Percentiles rank a stretch among this genome's conserved stretches.
Evolutionary conservation across 64 coral and sea anemone genomes (phyloP).

Genomic region (Pocillopora damicornis): DNA sequence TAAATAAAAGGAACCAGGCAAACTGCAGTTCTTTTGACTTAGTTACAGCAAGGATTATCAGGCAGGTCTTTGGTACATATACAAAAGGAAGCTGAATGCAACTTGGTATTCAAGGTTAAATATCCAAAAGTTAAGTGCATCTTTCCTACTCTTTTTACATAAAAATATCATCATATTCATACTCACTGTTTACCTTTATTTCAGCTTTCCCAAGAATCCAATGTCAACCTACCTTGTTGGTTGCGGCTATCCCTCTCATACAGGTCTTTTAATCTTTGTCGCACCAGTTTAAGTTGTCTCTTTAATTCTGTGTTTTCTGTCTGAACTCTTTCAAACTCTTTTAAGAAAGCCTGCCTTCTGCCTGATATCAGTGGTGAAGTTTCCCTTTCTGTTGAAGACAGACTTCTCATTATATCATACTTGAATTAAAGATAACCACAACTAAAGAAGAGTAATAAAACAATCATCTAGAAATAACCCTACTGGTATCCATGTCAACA

Average conservation of each 20-base stretch:
- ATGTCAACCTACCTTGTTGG: background rate
- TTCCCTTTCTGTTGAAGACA: background rate
- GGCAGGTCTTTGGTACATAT: background rate
- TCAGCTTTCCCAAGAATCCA: background rate
- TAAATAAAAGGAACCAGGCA: background rate
- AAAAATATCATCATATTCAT: background rate
- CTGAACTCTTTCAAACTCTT: slow-evolving; percentile 17
- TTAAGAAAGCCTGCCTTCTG: slow-evolving; percentile 13
- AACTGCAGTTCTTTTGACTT: background rate
- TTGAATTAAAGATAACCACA: too few species aligned
- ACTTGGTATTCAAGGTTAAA: too few species aligned
- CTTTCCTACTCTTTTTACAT: too few species aligned
- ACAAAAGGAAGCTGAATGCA: background rate
- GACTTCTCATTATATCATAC: too few species aligned
- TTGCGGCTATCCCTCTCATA: slow-evolving; percentile 22
- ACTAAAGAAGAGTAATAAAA: too few species aligned
- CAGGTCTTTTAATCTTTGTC: slow-evolving; percentile 43
- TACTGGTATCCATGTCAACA: too few species aligned
- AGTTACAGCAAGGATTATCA: too few species aligned
- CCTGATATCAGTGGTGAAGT: background rate
- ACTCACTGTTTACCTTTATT: background rate
- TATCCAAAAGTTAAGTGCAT: too few species aligned
- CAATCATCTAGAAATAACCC: too few species aligned
- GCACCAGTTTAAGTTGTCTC: slow-evolving; percentile 30
- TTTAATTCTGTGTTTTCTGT: slow-evolving; percentile 36